phyloP scores from a whole-genome alignment of 1,140 invertebrate genomes.

The Bombus turneri region DNA sequence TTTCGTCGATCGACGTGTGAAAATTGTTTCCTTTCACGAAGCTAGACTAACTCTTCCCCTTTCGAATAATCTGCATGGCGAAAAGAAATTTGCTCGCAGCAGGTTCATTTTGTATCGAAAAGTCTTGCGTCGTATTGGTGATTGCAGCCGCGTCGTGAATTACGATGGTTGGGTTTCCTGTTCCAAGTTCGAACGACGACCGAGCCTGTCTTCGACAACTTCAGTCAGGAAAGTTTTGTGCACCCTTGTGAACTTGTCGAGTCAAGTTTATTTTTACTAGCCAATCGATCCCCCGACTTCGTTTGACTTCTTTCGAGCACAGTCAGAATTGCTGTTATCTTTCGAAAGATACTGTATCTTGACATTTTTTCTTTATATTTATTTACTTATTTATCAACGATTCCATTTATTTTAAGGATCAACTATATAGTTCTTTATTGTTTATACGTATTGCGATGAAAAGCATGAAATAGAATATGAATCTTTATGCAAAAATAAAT shows the following conservation, averaged over 20 bases:
- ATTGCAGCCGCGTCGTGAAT: slow-evolving; percentile 30
- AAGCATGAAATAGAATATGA: too few relatives aligned
- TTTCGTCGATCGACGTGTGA: too few relatives aligned
- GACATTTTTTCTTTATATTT: background rate
- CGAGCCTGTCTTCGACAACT: slow-evolving; percentile 41
- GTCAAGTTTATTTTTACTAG: slow-evolving; percentile 54
- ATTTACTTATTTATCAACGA: background rate
- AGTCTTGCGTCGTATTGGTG: background rate
- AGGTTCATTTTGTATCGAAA: background rate
- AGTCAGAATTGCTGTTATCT: background rate
- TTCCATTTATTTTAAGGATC: background rate
- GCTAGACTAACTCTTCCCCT: background rate
- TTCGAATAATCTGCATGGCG: background rate
- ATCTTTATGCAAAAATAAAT: too few relatives aligned
- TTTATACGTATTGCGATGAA: too few relatives aligned
- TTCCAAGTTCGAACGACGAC: slow-evolving; percentile 6
- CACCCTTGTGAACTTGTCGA: slow-evolving; percentile 37
- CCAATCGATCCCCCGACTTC: slow-evolving; percentile 36
- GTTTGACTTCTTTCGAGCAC: background rate
- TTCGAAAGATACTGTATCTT: background rate
- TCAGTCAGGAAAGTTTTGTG: slow-evolving; percentile 46
- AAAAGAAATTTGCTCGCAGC: background rate
- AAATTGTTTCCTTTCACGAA: background rate
- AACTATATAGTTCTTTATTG: too few relatives aligned
- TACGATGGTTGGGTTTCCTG: slow-evolving; percentile 5